A percentile compares a stretch with the other conserved stretches of the same genome.
phyloP scores from a whole-genome alignment of 2,888 invertebrate genomes.

The Neocrepidodera transversa region DNA sequence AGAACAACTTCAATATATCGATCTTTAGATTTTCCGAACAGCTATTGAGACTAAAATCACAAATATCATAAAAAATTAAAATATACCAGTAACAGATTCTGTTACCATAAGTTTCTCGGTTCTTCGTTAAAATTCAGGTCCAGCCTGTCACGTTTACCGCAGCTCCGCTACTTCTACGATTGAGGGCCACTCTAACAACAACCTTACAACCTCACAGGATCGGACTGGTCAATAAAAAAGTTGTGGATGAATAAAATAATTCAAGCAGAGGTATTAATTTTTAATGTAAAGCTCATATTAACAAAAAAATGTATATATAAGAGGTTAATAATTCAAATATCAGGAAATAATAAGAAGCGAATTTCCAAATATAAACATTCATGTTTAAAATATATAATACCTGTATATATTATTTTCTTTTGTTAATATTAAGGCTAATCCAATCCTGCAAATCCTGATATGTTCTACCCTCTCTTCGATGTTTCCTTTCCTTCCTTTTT shows the following conservation, averaged over 20 bases:
- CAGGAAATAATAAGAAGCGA: too few relatives aligned
- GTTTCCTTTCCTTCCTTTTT: constrained; percentile 22
- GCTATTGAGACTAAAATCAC: constrained; percentile 31
- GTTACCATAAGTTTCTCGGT: constrained; percentile 35
- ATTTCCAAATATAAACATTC: too few relatives aligned
- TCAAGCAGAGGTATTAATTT: too few relatives aligned
- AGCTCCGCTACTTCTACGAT: constrained; percentile 36
- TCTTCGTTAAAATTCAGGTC: constrained; percentile 45
- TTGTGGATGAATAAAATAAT: too few relatives aligned
- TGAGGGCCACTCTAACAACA: constrained; percentile 34
- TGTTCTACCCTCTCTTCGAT: constrained; percentile 16
- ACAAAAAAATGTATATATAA: too few relatives aligned
- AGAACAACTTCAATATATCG: background rate
- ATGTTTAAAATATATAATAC: too few relatives aligned
- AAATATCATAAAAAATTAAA: constrained; percentile 49
- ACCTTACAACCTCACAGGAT: constrained; percentile 28
- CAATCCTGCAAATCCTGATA: constrained; percentile 12
- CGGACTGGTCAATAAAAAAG: too few relatives aligned
- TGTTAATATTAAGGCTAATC: too few relatives aligned
- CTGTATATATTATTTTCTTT: too few relatives aligned
- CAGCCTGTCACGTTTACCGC: constrained; percentile 44
- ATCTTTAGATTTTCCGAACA: background rate
- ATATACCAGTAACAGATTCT: constrained; percentile 45
- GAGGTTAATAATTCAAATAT: too few relatives aligned
- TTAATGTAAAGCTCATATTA: too few relatives aligned